Conservation (phyloP, 2,888 invertebrate species). For the Oxystoma pomonae region DNA sequence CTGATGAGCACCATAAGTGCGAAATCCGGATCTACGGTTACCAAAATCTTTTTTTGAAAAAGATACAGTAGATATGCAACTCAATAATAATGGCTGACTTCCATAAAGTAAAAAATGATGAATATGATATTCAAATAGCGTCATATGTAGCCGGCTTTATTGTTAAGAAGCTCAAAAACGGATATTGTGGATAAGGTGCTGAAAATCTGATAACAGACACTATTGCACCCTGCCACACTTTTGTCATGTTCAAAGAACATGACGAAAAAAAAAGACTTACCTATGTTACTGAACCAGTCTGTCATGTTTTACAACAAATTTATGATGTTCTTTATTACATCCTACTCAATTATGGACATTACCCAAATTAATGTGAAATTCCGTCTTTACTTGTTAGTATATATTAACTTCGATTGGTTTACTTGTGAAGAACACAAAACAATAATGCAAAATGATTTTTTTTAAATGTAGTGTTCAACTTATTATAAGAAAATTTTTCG, state of each 20-base stretch:
- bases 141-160: neutral
- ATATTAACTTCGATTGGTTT: neutral
- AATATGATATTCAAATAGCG: neutral
- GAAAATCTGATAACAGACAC: neutral
- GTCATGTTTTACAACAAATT: neutral
- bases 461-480: neutral
- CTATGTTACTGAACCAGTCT: neutral
- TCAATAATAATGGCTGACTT: too few species aligned
- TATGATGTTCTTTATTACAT: neutral
- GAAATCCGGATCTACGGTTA: too few species aligned
- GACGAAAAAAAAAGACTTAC: neutral
- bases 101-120: neutral
- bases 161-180: neutral
- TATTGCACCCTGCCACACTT: neutral
- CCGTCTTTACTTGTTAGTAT: neutral
- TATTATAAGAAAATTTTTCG: neutral
- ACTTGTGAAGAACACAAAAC: neutral
- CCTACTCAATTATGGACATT: neutral
- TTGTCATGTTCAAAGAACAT: neutral
- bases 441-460: neutral
- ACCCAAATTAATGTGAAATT: neutral
- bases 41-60: too few species aligned
- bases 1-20: too few species aligned
- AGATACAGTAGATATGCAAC: too few species aligned
- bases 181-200: neutral